These are phyloP conservation scores for Campylomormyrus numenius DNA, from an alignment of 2,113 vertebrate genomes.

Conservation along the genomic window DNA sequence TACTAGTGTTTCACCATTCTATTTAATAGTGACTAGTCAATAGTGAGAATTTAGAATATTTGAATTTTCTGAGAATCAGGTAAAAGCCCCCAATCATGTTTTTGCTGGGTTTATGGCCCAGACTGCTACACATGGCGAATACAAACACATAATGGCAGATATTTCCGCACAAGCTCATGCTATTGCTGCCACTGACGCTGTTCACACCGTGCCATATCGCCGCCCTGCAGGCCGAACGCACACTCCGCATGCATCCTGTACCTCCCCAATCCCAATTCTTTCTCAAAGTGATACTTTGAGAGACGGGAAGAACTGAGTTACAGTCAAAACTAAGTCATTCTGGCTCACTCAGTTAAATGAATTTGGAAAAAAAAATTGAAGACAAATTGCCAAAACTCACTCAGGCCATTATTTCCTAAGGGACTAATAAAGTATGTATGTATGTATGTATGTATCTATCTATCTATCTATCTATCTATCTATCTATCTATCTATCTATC, in stretches of 20 bases:
- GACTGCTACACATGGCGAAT: background rate
- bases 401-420: background rate
- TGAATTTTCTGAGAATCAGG: background rate
- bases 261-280: background rate
- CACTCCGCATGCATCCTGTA: background rate
- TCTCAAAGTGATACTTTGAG: background rate
- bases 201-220: background rate
- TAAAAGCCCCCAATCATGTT: background rate
- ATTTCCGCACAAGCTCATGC: background rate
- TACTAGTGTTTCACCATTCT: background rate
- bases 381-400: background rate
- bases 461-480: no score
- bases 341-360: no score
- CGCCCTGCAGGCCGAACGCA: background rate
- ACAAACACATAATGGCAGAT: background rate
- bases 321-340: no score
- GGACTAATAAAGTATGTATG: no score
- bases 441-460: no score
- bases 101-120: background rate
- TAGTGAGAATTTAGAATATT: background rate
- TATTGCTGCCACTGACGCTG: background rate
- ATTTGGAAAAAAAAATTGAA: no score
- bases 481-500: no score
- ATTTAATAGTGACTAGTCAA: background rate
- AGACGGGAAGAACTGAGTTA: no score